These are phyloP conservation scores for Epiblema foenella DNA, from an alignment of 2,888 invertebrate species.

Conservation along the genomic window DNA sequence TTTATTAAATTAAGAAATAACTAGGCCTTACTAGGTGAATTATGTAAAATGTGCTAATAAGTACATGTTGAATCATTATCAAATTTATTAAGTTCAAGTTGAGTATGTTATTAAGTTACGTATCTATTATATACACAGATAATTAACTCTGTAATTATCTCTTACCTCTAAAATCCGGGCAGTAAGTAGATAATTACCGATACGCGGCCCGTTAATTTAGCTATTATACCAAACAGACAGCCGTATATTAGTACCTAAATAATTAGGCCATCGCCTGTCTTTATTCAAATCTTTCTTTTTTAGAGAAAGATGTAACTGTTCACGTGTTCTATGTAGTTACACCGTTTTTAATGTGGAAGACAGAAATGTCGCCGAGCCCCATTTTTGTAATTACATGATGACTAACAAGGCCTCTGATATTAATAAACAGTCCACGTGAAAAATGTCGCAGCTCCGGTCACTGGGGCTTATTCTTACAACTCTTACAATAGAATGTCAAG, in stretches of 20 bases:
- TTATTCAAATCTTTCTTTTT: neutral
- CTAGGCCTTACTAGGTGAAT: no score
- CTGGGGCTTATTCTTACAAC: neutral
- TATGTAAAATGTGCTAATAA: no score
- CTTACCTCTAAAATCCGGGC: conserved; percentile 9
- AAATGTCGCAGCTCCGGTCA: neutral
- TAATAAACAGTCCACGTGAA: neutral
- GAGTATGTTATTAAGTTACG: no score
- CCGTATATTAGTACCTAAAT: conserved; percentile 19
- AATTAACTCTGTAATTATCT: neutral
- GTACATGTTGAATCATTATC: no score
- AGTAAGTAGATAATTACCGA: neutral
- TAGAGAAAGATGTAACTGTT: neutral
- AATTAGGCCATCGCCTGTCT: conserved; percentile 17
- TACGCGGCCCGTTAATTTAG: neutral
- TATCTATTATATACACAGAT: neutral
- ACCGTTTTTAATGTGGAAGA: neutral
- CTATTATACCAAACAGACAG: conserved; percentile 1
- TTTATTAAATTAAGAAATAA: no score
- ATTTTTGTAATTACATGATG: conserved; percentile 8
- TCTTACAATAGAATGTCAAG: neutral
- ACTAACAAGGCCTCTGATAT: neutral
- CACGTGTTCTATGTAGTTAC: neutral
- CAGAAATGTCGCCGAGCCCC: neutral
- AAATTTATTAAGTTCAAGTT: no score